Evolutionary conservation across 2,888 invertebrate species (phyloP), one percentile per base, ranked within the genome.

Genomic region (Cecidostiba fungosa): DNA sequence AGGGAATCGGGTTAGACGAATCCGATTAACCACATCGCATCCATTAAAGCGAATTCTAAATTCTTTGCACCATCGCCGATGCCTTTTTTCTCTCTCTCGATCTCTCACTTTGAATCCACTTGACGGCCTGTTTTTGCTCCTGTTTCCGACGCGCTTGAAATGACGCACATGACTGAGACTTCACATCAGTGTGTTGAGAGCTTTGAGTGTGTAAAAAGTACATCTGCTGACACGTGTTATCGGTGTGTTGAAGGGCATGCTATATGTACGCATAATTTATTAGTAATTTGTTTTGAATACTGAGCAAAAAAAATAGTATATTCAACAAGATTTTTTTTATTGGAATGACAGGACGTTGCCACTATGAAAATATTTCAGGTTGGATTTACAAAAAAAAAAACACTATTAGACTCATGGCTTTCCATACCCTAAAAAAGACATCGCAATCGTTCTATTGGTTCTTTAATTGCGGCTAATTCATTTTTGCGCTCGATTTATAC

Each of bases 21-120:
- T 82, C 74, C 74, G 82, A 82, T 82, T 82, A 82, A 66, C 74
- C 76, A 43, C 76, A 82, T 82, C 76, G 47, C 69, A 26, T 82
- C 82, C 54, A 82, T 69, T 82, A 76, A 76, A 82, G 76, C 69
- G 54, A 74, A 76, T 81, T 74, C 62, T 73, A 59, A 62, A 81
- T 74, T 82, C 62, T 62, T 12, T 54, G 69, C 26, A 26, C 39
- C 36, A 43, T 73, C 10, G 2, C 14, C 59, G 1, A 4, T 39
- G 23, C 16, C 12, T 47, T 50, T 66, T 43, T 43, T 43, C 29
- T 50, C 12, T 47, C 54, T 32, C 66, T 43, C 23, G 23, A 14
- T 6, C 32, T 6, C n/a, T 26, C 43, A 29, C 47, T 66, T 78
- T 26, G n/a, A 59, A 36, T 66, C 62, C 62, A 62, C 36, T 76